Evolutionary conservation across 2,888 invertebrate species (phyloP), one percentile per base, ranked within the genome.

Genomic region (Apoda limacodes): DNA sequence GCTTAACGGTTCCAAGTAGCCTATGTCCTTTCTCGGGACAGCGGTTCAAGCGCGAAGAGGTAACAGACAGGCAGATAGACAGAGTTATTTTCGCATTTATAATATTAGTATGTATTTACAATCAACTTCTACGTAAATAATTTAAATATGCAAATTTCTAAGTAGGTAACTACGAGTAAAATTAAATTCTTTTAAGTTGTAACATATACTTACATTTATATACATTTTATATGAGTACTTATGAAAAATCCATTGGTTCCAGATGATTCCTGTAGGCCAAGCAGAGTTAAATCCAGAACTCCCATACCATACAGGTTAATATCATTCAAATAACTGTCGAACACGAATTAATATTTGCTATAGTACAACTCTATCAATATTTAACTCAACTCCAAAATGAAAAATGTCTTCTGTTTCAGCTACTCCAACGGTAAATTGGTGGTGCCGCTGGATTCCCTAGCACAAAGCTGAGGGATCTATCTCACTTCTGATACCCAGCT

Each of bases 361-460:
- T 12, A 11, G 9, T 19, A 19, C 9, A 10, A 11, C 14, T 17
- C 9, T 27, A 13, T 2, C 5, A 27, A 5, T 9, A 17, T 27
- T 27, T 27, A n/a, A n/a, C n/a, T n/a, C n/a, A 17, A 17, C 5
- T 17, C 17, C 7, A 17, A 17, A 5, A 17, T 17, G 5, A 17
- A 17, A 17, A 17, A 17, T 6, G 7, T 17, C 17, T 17, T 17
- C 78, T 74, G 72, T 81, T 82, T 30, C 66, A 82, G 82, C 69
- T 75, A 75, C 78, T 75, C 82, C 64, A 74, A 80, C 70, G 74
- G 82, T 81, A 78, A 82, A 78, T 57, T 82, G 80, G 82, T 82
- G 82, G 82, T 81, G 82, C 81, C 80, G 71, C 37, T 82, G 82
- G 82, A 80, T 82, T 67, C 82, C 82, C 61, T 82, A 76, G 71